Percentiles rank a stretch among this genome's conserved stretches.
Evolutionary conservation across 2,888 invertebrate species (phyloP).

Genomic region (Meiosimyza decipiens): DNA sequence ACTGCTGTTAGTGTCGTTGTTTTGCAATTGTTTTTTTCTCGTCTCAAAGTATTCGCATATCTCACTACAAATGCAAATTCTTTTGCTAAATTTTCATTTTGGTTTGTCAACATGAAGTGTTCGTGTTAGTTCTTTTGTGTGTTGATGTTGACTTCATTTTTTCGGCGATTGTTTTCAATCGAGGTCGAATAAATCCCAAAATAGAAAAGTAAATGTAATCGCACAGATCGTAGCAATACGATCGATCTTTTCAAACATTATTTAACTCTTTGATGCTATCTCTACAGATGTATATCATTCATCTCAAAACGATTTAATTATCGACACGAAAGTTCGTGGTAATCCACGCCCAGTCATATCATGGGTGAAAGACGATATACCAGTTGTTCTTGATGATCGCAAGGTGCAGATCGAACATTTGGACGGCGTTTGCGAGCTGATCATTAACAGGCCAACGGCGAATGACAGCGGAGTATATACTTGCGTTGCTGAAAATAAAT

Average conservation of each 20-base stretch:
- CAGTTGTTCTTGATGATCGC: constrained; percentile 71
- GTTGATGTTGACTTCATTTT: constrained; percentile 22
- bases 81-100: neutral
- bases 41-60: neutral
- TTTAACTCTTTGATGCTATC: constrained; percentile 39
- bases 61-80: neutral
- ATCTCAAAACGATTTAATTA: constrained; percentile 78
- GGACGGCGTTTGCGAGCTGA: constrained; percentile 80
- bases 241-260: constrained; percentile 47
- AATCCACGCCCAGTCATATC: constrained; percentile 77
- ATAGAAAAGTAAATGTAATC: constrained; percentile 48
- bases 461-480: constrained; percentile 70
- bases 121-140: constrained; percentile 21
- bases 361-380: constrained; percentile 79
- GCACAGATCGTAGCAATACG: constrained; percentile 36
- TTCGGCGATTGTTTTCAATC: constrained; percentile 43
- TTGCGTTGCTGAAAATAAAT: constrained; percentile 76
- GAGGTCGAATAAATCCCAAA: constrained; percentile 57
- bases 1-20: constrained; percentile 49
- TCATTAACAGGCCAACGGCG: constrained; percentile 74
- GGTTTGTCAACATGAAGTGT: constrained; percentile 11
- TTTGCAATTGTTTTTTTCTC: constrained; percentile 32
- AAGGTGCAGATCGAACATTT: constrained; percentile 76
- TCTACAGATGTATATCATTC: constrained; percentile 77
- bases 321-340: constrained; percentile 84